Conservation (phyloP, 2,888 invertebrate species). For the Scrobipalpa costella region DNA sequence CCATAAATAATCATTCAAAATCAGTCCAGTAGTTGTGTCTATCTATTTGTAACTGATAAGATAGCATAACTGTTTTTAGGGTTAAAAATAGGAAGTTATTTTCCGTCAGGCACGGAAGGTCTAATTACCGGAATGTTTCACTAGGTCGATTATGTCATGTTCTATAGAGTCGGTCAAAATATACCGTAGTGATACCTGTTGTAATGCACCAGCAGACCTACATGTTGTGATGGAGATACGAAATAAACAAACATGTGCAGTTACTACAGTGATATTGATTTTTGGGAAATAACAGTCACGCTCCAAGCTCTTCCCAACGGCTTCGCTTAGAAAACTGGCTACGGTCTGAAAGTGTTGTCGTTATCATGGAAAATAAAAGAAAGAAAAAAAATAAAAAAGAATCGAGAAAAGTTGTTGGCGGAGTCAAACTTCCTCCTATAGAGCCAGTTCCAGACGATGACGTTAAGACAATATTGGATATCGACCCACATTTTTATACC, state of each 20-base stretch:
- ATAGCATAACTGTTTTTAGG: too few species aligned
- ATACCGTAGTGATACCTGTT: background rate
- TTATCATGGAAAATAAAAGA: constrained; percentile 38
- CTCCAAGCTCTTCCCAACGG: background rate
- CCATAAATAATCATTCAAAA: too few species aligned
- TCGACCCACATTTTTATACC: constrained; percentile 84
- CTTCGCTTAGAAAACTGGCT: background rate
- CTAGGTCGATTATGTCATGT: too few species aligned
- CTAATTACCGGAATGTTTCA: too few species aligned
- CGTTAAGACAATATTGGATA: constrained; percentile 79
- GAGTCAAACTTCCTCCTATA: constrained; percentile 68
- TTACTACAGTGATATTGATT: constrained; percentile 66
- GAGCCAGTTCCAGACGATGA: constrained; percentile 48
- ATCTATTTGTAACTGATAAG: too few species aligned
- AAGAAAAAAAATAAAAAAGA: constrained; percentile 43
- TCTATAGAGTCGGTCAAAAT: background rate
- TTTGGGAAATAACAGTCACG: constrained; percentile 11
- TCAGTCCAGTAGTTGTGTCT: too few species aligned
- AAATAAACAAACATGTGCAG: constrained; percentile 29
- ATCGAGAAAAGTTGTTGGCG: constrained; percentile 54
- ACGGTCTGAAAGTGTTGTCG: background rate
- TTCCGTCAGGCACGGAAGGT: too few species aligned
- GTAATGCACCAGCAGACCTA: too few species aligned
- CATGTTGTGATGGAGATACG: background rate
- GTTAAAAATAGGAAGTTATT: too few species aligned